A percentile compares a stretch with the other conserved stretches of the same genome.
Conservation (phyloP, 64 coral and sea anemone species). For the Montipora foliosa region DNA sequence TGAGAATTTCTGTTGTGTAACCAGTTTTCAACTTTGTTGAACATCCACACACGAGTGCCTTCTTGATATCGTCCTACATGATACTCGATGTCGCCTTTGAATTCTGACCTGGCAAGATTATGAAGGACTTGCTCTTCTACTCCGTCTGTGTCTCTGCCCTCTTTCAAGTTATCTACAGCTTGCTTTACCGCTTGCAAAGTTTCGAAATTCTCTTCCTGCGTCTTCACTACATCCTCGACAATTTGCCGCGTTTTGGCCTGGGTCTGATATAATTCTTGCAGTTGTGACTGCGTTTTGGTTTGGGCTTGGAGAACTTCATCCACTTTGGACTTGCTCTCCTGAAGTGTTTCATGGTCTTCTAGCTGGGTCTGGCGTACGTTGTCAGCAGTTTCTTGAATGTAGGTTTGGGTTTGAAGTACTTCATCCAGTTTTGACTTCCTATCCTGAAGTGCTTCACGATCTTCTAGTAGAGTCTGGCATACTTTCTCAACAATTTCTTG, state of each 20-base stretch:
- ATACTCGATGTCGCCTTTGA: constrained; percentile 2
- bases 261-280: too few species aligned
- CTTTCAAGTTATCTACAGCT: background rate
- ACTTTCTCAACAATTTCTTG: background rate
- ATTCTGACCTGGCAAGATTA: constrained; percentile 1
- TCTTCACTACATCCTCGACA: too few species aligned
- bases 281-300: too few species aligned
- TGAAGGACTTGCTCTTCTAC: background rate
- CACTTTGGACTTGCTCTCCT: too few species aligned
- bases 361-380: too few species aligned
- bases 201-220: too few species aligned
- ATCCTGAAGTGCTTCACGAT: background rate
- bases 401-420: background rate
- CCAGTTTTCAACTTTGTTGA: constrained; percentile 5
- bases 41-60: constrained; percentile 60
- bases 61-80: background rate
- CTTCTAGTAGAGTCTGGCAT: background rate
- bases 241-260: too few species aligned
- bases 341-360: too few species aligned
- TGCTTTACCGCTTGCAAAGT: background rate
- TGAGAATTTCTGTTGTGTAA: constrained; percentile 5
- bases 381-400: too few species aligned
- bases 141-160: background rate
- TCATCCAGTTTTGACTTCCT: background rate
- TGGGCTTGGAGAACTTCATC: too few species aligned